A percentile compares a stretch with the other conserved stretches of the same genome.
Evolutionary conservation across 2,113 vertebrate genomes (phyloP).

Genomic region (Odocoileus hemionus): DNA sequence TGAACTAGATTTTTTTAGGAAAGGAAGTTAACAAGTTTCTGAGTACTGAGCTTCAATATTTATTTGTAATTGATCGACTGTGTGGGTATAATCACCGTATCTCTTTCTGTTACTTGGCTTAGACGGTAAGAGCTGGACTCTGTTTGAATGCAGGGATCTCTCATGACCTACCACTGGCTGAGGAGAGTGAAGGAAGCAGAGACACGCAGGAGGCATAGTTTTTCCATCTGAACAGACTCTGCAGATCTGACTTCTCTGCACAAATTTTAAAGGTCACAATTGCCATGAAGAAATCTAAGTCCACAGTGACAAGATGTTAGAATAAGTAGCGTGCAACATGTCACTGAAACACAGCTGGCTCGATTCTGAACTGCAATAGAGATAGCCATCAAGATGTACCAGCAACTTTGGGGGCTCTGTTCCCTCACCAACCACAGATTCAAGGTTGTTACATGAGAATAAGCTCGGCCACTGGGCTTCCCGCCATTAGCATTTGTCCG

Average conservation of each 20-base stretch:
- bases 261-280: not conserved
- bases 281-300: not conserved
- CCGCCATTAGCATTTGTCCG: accelerated
- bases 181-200: no score
- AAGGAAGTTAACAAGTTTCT: not conserved
- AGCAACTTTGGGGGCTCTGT: accelerated
- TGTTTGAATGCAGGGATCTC: not conserved
- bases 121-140: not conserved
- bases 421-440: no score
- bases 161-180: accelerated
- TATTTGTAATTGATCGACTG: not conserved
- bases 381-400: not conserved
- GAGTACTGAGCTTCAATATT: not conserved
- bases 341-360: accelerated
- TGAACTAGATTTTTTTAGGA: not conserved
- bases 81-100: not conserved
- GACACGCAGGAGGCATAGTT: accelerated
- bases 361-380: not conserved
- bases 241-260: not conserved
- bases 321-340: accelerated
- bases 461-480: not conserved
- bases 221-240: not conserved
- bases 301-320: not conserved
- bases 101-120: not conserved
- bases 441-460: accelerated